Evolutionary conservation across 2,113 vertebrate species (phyloP), one percentile per base, ranked within the genome.

Genomic region (Aspiorhynchus laticeps): DNA sequence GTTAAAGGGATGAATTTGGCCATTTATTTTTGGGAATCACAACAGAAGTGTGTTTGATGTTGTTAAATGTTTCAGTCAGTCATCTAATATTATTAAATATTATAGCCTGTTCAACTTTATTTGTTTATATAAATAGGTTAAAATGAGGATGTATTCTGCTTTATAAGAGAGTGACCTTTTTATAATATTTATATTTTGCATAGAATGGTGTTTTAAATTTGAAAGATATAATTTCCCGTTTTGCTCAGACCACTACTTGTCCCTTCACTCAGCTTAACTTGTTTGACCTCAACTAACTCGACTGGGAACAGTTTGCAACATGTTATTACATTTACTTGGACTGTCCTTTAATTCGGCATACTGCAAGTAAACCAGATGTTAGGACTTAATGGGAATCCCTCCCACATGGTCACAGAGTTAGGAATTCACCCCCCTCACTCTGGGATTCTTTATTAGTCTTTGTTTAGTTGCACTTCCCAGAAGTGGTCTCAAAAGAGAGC

Each of bases 391-490:
- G n/a, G 41, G 38, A 76, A 46, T 48, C 74, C 74, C 41, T 76
- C 74, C 61, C 24, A 63, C 78, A 74, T 74, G 71, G 10, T 8
- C 53, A 38, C 31, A 38, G 33, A 61, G 26, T 12, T 53, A 56
- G 41, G 28, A 41, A 63, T 67, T 19, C 63, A 24, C 73, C 71
- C 73, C n/a, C 4, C 69, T 71, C 19, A 7, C 38, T 38, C 65
- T 46, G 53, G 63, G 36, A 83, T 46, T 82, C 31, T 80, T 65
- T 67, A 87, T 83, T 77, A 33, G 83, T 51, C 65, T 53, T 79
- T 41, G 31, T 82, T 61, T 69, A 4, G 21, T 74, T 74, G 26
- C 19, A 48, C 71, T 86, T 82, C 83, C 77, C 74, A 75, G 11
- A 69, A 38, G 71, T 53, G 21, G 12, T 71, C 24, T 69, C 59